Conservation (phyloP, 2,113 vertebrate genomes). For the Morone saxatilis region DNA sequence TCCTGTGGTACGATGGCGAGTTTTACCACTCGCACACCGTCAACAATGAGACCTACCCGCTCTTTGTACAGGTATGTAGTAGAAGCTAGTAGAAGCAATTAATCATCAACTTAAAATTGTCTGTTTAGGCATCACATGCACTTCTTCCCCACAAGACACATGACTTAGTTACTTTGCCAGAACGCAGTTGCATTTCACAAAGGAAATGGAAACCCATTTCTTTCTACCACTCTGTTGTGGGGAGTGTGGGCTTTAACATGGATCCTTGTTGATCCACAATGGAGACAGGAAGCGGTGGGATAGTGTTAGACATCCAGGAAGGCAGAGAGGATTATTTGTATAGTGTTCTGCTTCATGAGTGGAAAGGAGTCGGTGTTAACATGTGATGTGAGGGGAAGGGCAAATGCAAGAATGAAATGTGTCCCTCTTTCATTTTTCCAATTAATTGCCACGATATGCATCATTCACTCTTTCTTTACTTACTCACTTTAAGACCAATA, state of each 20-base stretch:
- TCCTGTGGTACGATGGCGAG: constrained; percentile 96
- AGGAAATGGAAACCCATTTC: too few relatives aligned
- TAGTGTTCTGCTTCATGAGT: constrained; percentile 1
- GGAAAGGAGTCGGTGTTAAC: not conserved
- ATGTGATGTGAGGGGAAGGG: not conserved
- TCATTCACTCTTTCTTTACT: not conserved
- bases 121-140: too few relatives aligned
- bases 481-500: too few relatives aligned
- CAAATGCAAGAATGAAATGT: not conserved
- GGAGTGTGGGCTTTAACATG: constrained; percentile 14
- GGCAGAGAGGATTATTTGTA: constrained; percentile 17
- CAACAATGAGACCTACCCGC: constrained; percentile 91
- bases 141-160: not conserved
- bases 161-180: too few relatives aligned
- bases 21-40: constrained; percentile 93
- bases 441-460: not conserved
- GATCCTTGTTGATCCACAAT: constrained; percentile 25
- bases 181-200: too few relatives aligned
- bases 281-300: not conserved
- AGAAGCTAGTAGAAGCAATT: not conserved
- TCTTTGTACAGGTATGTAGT: constrained; percentile 92
- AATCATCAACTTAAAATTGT: too few relatives aligned
- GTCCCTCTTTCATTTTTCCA: not conserved
- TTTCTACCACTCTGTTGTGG: constrained; percentile 26
- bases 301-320: not conserved